Evolutionary conservation across 2,797 vertebrate species (phyloP).

Genomic region (Sylvia borin): DNA sequence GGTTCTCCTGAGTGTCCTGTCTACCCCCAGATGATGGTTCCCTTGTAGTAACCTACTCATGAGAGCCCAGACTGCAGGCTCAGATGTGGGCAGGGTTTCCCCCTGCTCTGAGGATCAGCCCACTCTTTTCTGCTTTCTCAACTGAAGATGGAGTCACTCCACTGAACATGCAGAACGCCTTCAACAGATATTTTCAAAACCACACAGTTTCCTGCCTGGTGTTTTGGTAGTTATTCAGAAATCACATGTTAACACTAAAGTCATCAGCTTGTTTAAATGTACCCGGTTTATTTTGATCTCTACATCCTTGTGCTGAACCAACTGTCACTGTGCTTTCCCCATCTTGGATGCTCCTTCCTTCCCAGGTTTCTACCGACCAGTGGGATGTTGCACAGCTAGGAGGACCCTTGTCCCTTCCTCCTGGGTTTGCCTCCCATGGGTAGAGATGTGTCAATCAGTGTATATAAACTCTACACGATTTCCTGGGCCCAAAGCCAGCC

Average conservation of each 20-base stretch:
- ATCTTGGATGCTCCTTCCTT: not conserved
- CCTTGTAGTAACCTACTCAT: not conserved
- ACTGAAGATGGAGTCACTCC: slow-evolving; percentile 18
- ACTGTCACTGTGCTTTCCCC: not conserved
- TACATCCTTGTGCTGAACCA: not conserved
- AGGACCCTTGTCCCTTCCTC: not conserved
- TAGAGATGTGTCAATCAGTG: not conserved
- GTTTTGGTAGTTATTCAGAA: slow-evolving; percentile 25
- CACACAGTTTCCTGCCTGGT: slow-evolving; percentile 15
- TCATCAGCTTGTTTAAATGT: not conserved
- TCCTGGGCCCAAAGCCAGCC: not conserved
- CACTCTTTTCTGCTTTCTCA: not conserved
- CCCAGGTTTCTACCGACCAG: not conserved
- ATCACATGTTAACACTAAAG: not conserved
- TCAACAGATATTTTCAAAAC: slow-evolving; percentile 1
- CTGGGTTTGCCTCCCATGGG: not conserved
- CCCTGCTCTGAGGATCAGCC: not conserved
- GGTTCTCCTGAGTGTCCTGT: not conserved
- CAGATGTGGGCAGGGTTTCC: not conserved
- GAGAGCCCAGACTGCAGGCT: not conserved
- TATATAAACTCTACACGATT: not conserved
- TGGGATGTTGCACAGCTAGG: not conserved
- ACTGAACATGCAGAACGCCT: not conserved
- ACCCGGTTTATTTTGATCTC: rapidly evolving
- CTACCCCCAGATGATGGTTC: not conserved